Conservation (phyloP, 2,797 vertebrate genomes). For the Gouania willdenowi region DNA sequence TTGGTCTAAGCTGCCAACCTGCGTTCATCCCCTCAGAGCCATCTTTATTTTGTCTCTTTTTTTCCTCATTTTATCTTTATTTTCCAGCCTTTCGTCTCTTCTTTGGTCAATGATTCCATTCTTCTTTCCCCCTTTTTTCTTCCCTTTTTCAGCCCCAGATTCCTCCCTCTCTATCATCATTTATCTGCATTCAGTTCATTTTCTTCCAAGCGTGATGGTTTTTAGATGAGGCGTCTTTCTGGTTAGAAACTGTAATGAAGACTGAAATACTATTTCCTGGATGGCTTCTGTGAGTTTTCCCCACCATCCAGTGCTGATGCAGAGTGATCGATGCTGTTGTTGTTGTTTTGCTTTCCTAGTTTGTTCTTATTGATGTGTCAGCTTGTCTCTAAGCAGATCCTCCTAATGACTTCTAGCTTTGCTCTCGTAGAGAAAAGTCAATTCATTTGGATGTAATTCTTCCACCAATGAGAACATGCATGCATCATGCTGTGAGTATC, state of each 20-base stretch:
- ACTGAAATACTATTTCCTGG: constrained; percentile 77
- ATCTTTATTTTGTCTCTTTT: constrained; percentile 29
- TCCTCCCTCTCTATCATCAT: constrained; percentile 68
- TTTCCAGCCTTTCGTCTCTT: constrained; percentile 12
- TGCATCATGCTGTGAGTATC: constrained; percentile 25
- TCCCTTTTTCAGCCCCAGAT: constrained; percentile 42
- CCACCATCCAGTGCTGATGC: constrained; percentile 54
- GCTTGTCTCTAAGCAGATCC: constrained; percentile 62
- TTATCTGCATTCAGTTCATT: constrained; percentile 74
- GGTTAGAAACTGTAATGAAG: constrained; percentile 75
- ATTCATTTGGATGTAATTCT: constrained; percentile 47
- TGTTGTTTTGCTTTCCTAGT: constrained; percentile 61
- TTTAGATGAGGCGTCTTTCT: constrained; percentile 70
- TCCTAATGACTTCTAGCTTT: constrained; percentile 65
- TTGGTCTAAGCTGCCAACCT: neutral
- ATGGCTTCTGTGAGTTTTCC: constrained; percentile 67
- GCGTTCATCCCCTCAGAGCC: constrained; percentile 5
- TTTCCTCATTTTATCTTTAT: constrained; percentile 13
- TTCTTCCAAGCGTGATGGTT: constrained; percentile 69
- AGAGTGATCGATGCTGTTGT: constrained; percentile 67
- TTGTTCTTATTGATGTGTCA: constrained; percentile 71
- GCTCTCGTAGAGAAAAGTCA: constrained; percentile 41
- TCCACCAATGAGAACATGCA: constrained; percentile 12
- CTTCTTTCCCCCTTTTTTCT: constrained; percentile 15
- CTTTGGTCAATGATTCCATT: constrained; percentile 18